Evolutionary conservation across 2,888 invertebrate genomes (phyloP).

Genomic region (Andrena praecox): DNA sequence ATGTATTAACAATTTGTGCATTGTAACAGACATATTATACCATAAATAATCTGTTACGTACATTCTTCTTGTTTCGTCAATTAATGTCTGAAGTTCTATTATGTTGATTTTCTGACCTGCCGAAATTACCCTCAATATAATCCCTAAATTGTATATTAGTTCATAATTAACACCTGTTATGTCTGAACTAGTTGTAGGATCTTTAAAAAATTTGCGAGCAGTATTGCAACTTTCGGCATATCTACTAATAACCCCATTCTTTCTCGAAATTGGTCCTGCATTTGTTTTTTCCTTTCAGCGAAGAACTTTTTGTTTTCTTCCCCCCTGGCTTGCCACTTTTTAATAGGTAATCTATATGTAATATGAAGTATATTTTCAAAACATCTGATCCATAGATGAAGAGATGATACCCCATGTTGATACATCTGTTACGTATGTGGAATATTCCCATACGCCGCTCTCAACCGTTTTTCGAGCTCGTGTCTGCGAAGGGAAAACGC

Average conservation of each 20-base stretch:
- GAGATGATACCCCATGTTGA: not conserved
- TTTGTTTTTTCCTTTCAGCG: not conserved
- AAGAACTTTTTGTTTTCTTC: not conserved
- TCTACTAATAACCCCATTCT: not conserved
- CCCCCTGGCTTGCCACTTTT: not conserved
- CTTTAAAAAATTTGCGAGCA: slow-evolving; percentile 1
- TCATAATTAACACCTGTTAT: slow-evolving; percentile 2
- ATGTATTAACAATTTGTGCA: slow-evolving; percentile 4
- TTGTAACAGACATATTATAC: slow-evolving; percentile 1
- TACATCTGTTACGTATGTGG: too few species aligned
- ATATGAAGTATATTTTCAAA: slow-evolving; percentile 1
- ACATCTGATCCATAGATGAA: not conserved
- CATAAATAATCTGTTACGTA: not conserved
- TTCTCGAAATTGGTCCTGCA: not conserved
- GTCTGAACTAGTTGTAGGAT: not conserved
- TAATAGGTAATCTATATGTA: not conserved
- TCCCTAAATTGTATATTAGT: not conserved
- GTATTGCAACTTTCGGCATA: not conserved
- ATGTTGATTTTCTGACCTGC: not conserved
- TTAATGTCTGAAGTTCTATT: not conserved
- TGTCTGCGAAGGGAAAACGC: too few species aligned
- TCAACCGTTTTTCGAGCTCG: too few species aligned
- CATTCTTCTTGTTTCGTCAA: not conserved
- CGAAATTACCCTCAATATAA: not conserved
- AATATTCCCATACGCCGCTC: too few species aligned